Percentiles rank a stretch among this genome's conserved stretches.
Conservation (phyloP, 1,140 invertebrate genomes). For the Euglossa dilemma region DNA sequence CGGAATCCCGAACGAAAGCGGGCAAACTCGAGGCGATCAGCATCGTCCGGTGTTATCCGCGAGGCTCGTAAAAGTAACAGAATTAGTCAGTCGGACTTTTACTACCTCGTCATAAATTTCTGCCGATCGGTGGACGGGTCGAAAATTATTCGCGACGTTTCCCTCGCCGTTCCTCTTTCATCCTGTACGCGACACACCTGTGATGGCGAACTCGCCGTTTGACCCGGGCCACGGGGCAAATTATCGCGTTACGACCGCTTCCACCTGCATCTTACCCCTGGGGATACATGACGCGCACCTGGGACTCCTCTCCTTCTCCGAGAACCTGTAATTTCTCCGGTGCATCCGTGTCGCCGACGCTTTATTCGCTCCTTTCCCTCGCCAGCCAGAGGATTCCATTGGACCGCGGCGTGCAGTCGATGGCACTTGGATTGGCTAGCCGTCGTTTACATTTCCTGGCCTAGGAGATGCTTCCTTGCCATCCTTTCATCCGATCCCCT, state of each 20-base stretch:
- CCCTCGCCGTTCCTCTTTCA: not conserved
- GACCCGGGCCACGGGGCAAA: conserved; percentile 39
- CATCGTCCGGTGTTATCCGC: not conserved
- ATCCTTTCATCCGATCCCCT: too few relatives aligned
- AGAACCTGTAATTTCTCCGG: conserved; percentile 36
- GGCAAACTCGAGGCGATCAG: not conserved
- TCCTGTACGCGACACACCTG: not conserved
- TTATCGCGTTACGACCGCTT: conserved; percentile 42
- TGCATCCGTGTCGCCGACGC: not conserved
- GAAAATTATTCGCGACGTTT: conserved; percentile 2
- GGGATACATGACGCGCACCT: conserved; percentile 48
- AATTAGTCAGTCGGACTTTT: conserved; percentile 27
- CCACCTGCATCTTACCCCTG: conserved; percentile 38
- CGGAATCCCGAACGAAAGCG: not conserved
- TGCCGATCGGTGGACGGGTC: not conserved
- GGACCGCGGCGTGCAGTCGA: too few relatives aligned
- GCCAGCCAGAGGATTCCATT: too few relatives aligned
- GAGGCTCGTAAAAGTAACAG: conserved; percentile 33
- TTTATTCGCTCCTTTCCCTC: too few relatives aligned
- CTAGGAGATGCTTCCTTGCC: too few relatives aligned
- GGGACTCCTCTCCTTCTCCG: not conserved
- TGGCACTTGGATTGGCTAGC: too few relatives aligned
- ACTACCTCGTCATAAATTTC: conserved; percentile 29
- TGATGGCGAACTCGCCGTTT: conserved; percentile 24
- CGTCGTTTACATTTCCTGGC: too few relatives aligned